Evolutionary conservation across 2,797 vertebrate species (phyloP), one percentile per base, ranked within the genome.

Genomic region (Diglossa cyanea): DNA sequence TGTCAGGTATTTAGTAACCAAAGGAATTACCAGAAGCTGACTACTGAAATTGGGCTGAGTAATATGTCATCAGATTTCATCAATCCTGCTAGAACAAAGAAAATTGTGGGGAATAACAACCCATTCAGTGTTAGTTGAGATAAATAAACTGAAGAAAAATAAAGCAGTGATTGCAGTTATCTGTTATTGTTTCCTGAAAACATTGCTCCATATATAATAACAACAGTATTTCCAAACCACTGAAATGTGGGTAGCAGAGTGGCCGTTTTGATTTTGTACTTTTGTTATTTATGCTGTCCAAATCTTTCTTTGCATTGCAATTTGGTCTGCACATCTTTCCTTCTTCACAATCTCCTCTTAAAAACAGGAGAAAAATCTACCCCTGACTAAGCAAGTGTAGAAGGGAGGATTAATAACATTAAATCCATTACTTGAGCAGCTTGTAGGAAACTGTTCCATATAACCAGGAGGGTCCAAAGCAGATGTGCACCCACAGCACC

Each of bases 1-100:
- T 54, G 77, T 97, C 86, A 95, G 79, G 89, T 97, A 83, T 97
- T 97, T 95, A 97, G 87, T 84, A 97, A 95, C 95, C 92, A 95
- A 96, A 97, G 94, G 91, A 97, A 97, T 97, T 94, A 97, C 80
- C 81, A 93, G 89, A 92, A 93, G 72, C 82, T 89, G 93, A 63
- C 21, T 26, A 45, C 16, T 86, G 67, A 93, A 95, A 93, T 6
- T 58, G 37, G 73, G 80, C 82, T 93, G 81, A 94, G 65, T 82
- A 94, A 93, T 93, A 92, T 83, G 93, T 94, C 48, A 88, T 86
- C 28, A 75, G 83, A 94, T 95, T 93, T 92, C 88, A 88, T 76
- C 44, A 78, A 55, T 86, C 55, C 48, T 45, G 23, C 47, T 35
- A 21, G 28, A 88, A 80, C 62, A 88, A 93, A 90, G 63, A 44